phyloP scores from a whole-genome alignment of 2,888 invertebrate species.

The Heliconius charithonia region DNA sequence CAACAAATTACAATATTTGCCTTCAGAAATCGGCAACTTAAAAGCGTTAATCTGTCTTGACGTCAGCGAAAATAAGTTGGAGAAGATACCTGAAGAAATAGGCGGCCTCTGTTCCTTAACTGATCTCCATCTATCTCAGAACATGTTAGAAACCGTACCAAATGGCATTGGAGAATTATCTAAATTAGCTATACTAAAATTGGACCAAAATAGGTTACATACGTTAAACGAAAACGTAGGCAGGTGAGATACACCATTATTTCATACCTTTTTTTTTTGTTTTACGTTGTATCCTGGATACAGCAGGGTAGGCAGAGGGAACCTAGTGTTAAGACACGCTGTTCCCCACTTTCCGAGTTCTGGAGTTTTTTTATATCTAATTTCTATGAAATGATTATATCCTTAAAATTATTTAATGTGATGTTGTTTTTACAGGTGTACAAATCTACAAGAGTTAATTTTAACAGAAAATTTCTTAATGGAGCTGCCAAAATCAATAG shows the following conservation, averaged over 20 bases:
- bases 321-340: too few relatives aligned
- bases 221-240: constrained; percentile 93
- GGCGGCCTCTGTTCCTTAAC: constrained; percentile 95
- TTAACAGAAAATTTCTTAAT: constrained; percentile 98
- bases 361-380: too few relatives aligned
- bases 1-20: constrained; percentile 96
- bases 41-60: constrained; percentile 96
- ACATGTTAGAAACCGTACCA: constrained; percentile 95
- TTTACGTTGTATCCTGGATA: too few relatives aligned
- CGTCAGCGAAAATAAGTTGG: constrained; percentile 97
- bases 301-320: too few relatives aligned
- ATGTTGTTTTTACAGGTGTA: constrained; percentile 87
- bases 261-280: background rate
- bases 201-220: constrained; percentile 96
- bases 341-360: too few relatives aligned
- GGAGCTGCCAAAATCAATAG: constrained; percentile 95
- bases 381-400: background rate
- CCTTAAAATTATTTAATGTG: background rate
- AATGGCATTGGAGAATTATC: constrained; percentile 95
- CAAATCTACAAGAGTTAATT: constrained; percentile 97
- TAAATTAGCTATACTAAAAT: constrained; percentile 97
- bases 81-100: constrained; percentile 97
- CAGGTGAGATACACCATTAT: constrained; percentile 75
- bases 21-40: constrained; percentile 95
- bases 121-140: constrained; percentile 98